These are phyloP conservation scores for Caenorhabditis sp. DNA, from an alignment of 2,888 invertebrate genomes.

Conservation along the genomic window DNA sequence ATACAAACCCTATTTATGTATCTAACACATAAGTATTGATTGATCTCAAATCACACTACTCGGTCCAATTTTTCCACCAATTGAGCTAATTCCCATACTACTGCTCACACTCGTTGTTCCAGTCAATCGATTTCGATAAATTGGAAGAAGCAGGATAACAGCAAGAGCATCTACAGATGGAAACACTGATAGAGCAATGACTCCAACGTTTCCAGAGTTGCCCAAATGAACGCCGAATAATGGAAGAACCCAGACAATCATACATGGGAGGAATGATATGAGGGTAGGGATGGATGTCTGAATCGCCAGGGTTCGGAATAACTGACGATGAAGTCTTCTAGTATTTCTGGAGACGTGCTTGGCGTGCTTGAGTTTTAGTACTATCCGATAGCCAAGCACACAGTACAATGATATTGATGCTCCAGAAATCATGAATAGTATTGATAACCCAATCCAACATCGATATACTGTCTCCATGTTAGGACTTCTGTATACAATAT, in stretches of 20 bases:
- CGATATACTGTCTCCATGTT: neutral
- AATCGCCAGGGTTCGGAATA: neutral
- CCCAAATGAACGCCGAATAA: neutral
- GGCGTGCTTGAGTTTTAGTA: neutral
- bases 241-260: neutral
- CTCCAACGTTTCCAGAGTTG: neutral
- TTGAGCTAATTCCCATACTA: too few relatives aligned
- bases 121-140: neutral
- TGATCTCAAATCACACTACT: too few relatives aligned
- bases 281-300: neutral
- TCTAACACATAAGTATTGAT: too few relatives aligned
- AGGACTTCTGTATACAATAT: neutral
- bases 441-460: neutral
- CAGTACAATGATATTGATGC: neutral
- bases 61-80: too few relatives aligned
- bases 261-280: neutral
- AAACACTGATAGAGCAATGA: neutral
- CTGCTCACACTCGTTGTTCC: too few relatives aligned
- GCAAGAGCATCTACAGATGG: neutral
- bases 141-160: neutral
- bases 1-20: too few relatives aligned
- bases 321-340: neutral
- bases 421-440: neutral
- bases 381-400: neutral
- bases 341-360: neutral